phyloP scores from a whole-genome alignment of 2,888 invertebrate genomes.

The Dexiosoma caninum region DNA sequence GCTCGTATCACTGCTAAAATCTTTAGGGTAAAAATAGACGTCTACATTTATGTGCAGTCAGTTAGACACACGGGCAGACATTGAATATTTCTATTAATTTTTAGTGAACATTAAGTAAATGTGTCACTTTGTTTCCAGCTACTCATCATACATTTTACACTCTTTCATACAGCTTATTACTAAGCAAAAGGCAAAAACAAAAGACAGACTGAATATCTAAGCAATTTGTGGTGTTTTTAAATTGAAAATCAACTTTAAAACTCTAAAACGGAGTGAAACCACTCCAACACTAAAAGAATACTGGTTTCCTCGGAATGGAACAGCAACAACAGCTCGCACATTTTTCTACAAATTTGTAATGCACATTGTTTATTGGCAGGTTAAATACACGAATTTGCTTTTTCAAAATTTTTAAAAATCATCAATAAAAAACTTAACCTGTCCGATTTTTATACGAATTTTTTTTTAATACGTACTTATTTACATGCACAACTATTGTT shows the following conservation, averaged over 20 bases:
- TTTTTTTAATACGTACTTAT: too few species aligned
- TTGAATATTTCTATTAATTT: background rate
- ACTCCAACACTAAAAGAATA: slow-evolving; percentile 13
- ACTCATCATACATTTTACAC: too few species aligned
- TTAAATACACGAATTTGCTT: too few species aligned
- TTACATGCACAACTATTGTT: too few species aligned
- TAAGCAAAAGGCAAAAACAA: background rate
- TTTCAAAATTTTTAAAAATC: too few species aligned
- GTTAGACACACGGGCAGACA: slow-evolving; percentile 7
- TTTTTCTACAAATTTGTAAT: slow-evolving; percentile 41
- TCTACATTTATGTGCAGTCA: slow-evolving; percentile 6
- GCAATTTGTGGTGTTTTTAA: slow-evolving; percentile 10
- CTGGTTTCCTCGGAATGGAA: slow-evolving; percentile 18
- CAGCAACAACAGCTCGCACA: slow-evolving; percentile 42
- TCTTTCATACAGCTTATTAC: background rate
- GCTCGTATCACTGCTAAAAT: background rate
- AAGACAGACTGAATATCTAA: slow-evolving; percentile 24
- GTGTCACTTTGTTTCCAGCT: slow-evolving; percentile 28
- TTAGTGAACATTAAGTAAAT: slow-evolving; percentile 38
- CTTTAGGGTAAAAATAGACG: slow-evolving; percentile 30
- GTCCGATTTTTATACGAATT: too few species aligned
- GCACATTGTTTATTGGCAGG: slow-evolving; percentile 25
- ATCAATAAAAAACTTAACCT: too few species aligned
- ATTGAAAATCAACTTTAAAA: slow-evolving; percentile 19
- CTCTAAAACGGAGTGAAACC: background rate